Conservation (phyloP, 2,888 invertebrate genomes). For the Euplagia quadripunctaria region DNA sequence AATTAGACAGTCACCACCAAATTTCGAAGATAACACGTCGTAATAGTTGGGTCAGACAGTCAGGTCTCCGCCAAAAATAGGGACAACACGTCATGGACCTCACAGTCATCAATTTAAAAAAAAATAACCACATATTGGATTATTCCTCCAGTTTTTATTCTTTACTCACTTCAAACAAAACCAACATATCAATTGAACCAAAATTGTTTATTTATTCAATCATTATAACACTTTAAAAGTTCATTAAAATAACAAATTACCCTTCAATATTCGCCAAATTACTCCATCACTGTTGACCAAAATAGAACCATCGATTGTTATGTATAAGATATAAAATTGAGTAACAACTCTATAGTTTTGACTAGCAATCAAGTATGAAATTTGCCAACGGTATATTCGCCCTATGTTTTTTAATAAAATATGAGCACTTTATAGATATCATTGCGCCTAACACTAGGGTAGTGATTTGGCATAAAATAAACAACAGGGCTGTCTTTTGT, state of each 20-base stretch:
- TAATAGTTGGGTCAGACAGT: too few species aligned
- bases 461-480: conserved; percentile 86
- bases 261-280: conserved; percentile 25
- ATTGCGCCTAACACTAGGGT: conserved; percentile 69
- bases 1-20: too few species aligned
- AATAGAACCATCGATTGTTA: not conserved
- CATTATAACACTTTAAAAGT: conserved; percentile 58
- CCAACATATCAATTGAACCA: conserved; percentile 48
- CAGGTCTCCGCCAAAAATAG: too few species aligned
- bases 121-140: too few species aligned
- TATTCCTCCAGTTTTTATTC: conserved; percentile 24
- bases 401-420: conserved; percentile 83
- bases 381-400: conserved; percentile 58
- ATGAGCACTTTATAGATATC: conserved; percentile 80
- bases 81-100: too few species aligned
- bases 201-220: conserved; percentile 54
- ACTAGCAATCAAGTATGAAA: conserved; percentile 36
- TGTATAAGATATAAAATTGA: conserved; percentile 21
- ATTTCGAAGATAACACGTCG: too few species aligned
- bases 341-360: not conserved
- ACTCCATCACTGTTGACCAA: not conserved
- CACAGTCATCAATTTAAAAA: too few species aligned
- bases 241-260: conserved; percentile 65
- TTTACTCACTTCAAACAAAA: conserved; percentile 35
- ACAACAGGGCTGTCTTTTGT: conserved; percentile 80